Percentiles rank a stretch among this genome's conserved stretches.
Evolutionary conservation across 2,113 vertebrate species (phyloP).

Genomic region (Galeopterus variegatus): DNA sequence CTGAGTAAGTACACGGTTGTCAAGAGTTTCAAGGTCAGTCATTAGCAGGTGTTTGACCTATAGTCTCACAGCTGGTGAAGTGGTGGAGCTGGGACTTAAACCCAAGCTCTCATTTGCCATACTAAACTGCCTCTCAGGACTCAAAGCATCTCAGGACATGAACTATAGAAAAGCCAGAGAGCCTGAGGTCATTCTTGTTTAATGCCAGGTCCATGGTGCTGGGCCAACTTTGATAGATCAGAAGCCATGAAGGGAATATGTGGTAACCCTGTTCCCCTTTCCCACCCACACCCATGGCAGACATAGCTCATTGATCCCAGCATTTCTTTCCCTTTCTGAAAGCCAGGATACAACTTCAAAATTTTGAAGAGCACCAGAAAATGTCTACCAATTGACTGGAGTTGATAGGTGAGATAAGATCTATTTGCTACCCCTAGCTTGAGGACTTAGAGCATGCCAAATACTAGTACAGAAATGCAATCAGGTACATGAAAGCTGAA

Average conservation of each 20-base stretch:
- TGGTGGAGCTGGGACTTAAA: background rate
- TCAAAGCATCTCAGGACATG: background rate
- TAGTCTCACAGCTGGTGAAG: too few relatives aligned
- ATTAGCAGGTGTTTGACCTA: background rate
- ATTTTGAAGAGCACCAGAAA: background rate
- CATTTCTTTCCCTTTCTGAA: background rate
- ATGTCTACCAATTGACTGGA: too few relatives aligned
- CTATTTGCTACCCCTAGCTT: background rate
- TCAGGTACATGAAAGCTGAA: accelerated
- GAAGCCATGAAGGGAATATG: background rate
- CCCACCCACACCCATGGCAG: background rate
- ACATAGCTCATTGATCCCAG: background rate
- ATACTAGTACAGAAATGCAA: background rate
- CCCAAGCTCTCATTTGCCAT: background rate
- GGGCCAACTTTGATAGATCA: too few relatives aligned
- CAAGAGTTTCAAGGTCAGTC: conserved; percentile 66
- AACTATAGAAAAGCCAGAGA: background rate
- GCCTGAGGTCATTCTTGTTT: background rate
- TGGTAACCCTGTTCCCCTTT: background rate
- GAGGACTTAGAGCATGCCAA: background rate
- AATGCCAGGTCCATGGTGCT: background rate
- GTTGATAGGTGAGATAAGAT: background rate
- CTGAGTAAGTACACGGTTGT: conserved; percentile 63
- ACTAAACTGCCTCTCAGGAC: background rate
- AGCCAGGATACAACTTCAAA: background rate